Percentiles rank a stretch among this genome's conserved stretches.
Conservation (phyloP, 2,888 invertebrate species). For the Darwinula stevensoni region DNA sequence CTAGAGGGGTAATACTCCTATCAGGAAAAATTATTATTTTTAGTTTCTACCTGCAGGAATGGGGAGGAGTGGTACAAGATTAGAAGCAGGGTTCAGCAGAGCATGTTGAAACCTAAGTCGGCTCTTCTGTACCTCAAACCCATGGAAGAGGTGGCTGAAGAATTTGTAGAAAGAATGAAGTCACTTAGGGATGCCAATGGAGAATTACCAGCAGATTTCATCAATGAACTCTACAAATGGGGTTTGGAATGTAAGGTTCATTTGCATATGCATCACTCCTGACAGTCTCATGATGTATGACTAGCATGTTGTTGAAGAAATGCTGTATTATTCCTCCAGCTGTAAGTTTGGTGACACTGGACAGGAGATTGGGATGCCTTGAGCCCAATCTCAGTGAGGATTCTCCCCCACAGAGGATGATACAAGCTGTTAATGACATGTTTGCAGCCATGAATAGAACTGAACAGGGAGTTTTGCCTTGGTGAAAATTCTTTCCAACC, state of each 20-base stretch:
- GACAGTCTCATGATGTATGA: too few relatives aligned
- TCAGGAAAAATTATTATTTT: too few relatives aligned
- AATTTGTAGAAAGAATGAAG: slow-evolving; percentile 13
- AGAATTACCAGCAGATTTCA: background rate
- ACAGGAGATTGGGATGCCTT: slow-evolving; percentile 16
- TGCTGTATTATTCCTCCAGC: too few relatives aligned
- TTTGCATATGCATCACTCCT: too few relatives aligned
- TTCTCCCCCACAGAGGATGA: slow-evolving; percentile 15
- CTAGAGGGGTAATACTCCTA: too few relatives aligned
- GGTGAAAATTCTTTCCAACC: too few relatives aligned
- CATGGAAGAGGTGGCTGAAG: slow-evolving; percentile 15
- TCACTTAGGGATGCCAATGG: background rate
- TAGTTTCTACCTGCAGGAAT: too few relatives aligned
- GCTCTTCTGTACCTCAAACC: slow-evolving; percentile 15
- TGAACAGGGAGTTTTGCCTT: too few relatives aligned
- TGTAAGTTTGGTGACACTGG: slow-evolving; percentile 13
- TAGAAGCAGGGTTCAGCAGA: slow-evolving; percentile 59
- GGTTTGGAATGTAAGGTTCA: background rate
- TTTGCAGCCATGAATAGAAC: slow-evolving; percentile 14
- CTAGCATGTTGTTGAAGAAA: too few relatives aligned
- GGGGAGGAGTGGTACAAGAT: slow-evolving; percentile 74
- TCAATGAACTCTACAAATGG: background rate
- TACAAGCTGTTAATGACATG: slow-evolving; percentile 14
- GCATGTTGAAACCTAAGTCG: slow-evolving; percentile 45
- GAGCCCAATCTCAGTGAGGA: slow-evolving; percentile 9